Evolutionary conservation across 2,797 vertebrate species (phyloP), one percentile per base, ranked within the genome.

Genomic region (Argya squamiceps): DNA sequence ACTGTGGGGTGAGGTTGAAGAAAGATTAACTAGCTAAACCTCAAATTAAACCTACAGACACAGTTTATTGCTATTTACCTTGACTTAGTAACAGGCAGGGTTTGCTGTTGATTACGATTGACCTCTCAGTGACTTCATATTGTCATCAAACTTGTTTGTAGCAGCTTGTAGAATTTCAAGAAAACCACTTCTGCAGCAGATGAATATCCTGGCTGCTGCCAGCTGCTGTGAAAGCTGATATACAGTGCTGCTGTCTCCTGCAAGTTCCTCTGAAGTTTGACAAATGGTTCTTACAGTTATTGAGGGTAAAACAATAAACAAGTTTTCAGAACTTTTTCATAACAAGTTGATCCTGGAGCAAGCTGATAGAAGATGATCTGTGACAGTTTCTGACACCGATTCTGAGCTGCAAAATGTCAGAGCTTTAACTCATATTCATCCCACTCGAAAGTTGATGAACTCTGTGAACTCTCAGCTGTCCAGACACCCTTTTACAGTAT

Each of bases 61-160:
- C 15, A 77, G 41, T 65, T 89, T 70, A 92, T 84, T 87, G 52
- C 44, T 87, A 46, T 96, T 96, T 93, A 93, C 64, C 89, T 92
- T 84, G 44, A 89, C 49, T 87, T 74, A 84, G 63, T 79, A 74
- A 53, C 15, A 65, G 32, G 4, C 37, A 82, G 22, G 7, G 0
- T 59, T 94, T 73, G 24, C 69, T 81, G n/a, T 41, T 0, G 19
- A 79, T 82, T 76, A 59, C 15, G 13, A 52, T 30, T 88, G 88
- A 88, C 67, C 64, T 95, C 39, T 68, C 21, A 60, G 34, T 87
- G 74, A 89, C 81, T 89, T 94, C 68, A 67, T 74, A 77, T 34
- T 87, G 56, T 74, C 85, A 91, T 91, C 59, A 89, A 43, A 68
- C n/a, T 70, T 67, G 46, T 77, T 82, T 79, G 63, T 58, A 85